Conservation (phyloP, 2,113 vertebrate species). For the Numenius arquata region DNA sequence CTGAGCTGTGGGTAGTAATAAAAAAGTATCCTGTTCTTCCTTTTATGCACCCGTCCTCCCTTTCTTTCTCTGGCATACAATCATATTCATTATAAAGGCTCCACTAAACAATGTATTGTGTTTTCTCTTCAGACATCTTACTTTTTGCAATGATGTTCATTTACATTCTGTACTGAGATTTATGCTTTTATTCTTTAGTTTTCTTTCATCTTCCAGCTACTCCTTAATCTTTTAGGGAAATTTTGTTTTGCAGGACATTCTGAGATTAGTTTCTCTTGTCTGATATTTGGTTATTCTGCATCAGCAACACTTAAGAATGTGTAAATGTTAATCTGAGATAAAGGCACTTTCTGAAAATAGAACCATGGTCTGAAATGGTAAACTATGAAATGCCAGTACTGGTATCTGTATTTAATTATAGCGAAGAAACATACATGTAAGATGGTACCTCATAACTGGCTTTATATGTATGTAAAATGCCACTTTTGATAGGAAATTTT, state of each 20-base stretch:
- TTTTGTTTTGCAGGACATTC: background rate
- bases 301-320: background rate
- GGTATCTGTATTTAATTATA: background rate
- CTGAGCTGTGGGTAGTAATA: background rate
- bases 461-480: background rate
- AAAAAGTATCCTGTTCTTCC: background rate
- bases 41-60: background rate
- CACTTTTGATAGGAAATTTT: background rate
- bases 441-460: background rate
- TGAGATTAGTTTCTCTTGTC: background rate
- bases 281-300: background rate
- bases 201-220: background rate
- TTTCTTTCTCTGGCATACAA: background rate
- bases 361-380: background rate
- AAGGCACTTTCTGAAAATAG: background rate
- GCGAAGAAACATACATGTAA: background rate
- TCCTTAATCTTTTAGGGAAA: background rate
- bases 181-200: background rate
- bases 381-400: background rate
- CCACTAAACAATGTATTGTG: background rate
- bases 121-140: background rate
- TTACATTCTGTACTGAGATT: background rate
- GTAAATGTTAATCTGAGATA: background rate
- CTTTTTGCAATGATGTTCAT: background rate
- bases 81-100: background rate